Evolutionary conservation across 2,888 invertebrate genomes (phyloP).

Genomic region (Pristionchus exspectatus): DNA sequence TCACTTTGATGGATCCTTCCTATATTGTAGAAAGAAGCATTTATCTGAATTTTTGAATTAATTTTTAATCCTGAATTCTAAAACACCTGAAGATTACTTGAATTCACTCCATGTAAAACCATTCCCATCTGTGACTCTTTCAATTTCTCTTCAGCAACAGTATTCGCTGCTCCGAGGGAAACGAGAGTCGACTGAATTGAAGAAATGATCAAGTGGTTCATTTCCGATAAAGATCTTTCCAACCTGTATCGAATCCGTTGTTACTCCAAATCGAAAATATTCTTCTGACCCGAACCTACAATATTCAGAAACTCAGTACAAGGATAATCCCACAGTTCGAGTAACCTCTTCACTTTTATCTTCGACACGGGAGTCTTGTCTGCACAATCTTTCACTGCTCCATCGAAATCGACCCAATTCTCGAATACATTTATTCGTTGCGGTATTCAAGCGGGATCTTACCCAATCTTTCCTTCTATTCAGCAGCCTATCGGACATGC

Average conservation of each 20-base stretch:
- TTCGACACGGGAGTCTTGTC: neutral
- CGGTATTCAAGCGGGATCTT: neutral
- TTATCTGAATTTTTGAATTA: neutral
- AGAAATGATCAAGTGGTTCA: neutral
- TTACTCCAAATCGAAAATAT: neutral
- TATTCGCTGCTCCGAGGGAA: neutral
- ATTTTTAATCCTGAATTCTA: neutral
- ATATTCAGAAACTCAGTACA: neutral
- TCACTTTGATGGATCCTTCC: neutral
- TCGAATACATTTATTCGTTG: neutral
- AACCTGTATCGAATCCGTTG: neutral
- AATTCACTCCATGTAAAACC: neutral
- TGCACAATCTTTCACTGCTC: neutral
- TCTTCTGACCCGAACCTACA: neutral
- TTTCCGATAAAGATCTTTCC: neutral
- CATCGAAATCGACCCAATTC: neutral
- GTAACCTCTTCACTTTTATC: neutral
- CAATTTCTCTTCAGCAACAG: neutral
- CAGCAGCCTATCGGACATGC: neutral
- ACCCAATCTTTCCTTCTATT: constrained; percentile 8
- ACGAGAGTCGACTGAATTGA: neutral
- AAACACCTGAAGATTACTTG: neutral
- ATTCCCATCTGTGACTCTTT: neutral
- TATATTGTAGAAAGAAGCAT: neutral
- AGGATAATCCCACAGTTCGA: neutral